Percentiles rank a stretch among this genome's conserved stretches.
phyloP scores from a whole-genome alignment of 2,888 invertebrate species.

The Dimorphilus gyrociliatus region DNA sequence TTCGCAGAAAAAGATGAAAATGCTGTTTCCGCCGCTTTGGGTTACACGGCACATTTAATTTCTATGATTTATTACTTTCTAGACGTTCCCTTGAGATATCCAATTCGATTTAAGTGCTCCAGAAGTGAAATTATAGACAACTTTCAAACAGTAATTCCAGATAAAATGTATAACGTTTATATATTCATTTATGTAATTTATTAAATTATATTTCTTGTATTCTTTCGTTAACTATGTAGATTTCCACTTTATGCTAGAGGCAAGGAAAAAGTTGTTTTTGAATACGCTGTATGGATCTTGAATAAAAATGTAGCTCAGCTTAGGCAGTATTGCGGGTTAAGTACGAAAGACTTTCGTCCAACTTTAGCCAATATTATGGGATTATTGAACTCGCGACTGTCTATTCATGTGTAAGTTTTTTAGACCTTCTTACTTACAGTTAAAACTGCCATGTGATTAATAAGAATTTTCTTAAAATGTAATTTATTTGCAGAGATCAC shows the following conservation, averaged over 20 bases:
- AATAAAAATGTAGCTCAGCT: slow-evolving; percentile 89
- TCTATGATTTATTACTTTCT: slow-evolving; percentile 64
- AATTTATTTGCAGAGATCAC: too few species aligned
- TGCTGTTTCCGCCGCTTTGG: slow-evolving; percentile 65
- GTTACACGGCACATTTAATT: slow-evolving; percentile 66
- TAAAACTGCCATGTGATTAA: too few species aligned
- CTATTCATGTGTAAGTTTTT: slow-evolving; percentile 29
- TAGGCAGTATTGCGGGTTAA: slow-evolving; percentile 55
- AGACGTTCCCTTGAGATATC: slow-evolving; percentile 68
- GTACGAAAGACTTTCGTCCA: slow-evolving; percentile 55
- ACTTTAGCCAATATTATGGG: slow-evolving; percentile 57
- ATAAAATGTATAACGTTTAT: too few species aligned
- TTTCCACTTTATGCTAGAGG: slow-evolving; percentile 66
- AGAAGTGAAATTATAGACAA: slow-evolving; percentile 63
- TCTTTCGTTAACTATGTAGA: too few species aligned
- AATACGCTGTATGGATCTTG: slow-evolving; percentile 73
- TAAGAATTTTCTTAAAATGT: too few species aligned
- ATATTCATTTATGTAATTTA: too few species aligned
- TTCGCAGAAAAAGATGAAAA: slow-evolving; percentile 49
- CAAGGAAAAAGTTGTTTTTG: slow-evolving; percentile 60
- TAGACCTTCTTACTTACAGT: too few species aligned
- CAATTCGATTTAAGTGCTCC: slow-evolving; percentile 62
- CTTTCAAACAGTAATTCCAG: slow-evolving; percentile 38
- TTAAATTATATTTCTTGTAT: too few species aligned
- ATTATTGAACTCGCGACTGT: slow-evolving; percentile 40